Base-by-base conservation (phyloP, 2,797 vertebrate genomes). In the Syngnathus rostellatus region DNA sequence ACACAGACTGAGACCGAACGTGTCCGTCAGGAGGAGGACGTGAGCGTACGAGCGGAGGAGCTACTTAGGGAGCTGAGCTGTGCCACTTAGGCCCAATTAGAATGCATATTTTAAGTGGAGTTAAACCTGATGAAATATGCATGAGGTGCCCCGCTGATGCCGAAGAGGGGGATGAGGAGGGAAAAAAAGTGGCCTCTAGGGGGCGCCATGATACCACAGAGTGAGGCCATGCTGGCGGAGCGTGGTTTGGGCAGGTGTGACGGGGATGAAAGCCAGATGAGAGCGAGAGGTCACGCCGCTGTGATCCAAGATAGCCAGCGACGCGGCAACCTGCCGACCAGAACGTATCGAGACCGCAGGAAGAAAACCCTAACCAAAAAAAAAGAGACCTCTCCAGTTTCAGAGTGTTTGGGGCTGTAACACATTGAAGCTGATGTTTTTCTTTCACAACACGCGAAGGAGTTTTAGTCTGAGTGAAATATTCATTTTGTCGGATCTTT, bases 41-140 rank as follows among this genome's bases (percentile, higher is more conserved):
- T 48, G 73, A 64, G 64, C 23, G 70, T 68, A 64, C 66, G 71
- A 65, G 66, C 62, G 65, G 84, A 70, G 78, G 81, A 84, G 74
- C 85, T 86, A 71, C 85, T 84, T 68, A 71, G 79, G 55, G 55
- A 82, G 81, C 21, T 23, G 69, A 85, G 79, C 77, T 59, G 74
- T 46, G 72, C 77, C 85, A 85, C 84, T 88, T 85, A 86, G 78
- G 82, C 70, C 85, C 85, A 90, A 89, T 90, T 89, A 87, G 83
- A 80, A 85, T 81, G 83, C 85, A 88, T 85, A 87, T 87, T 89
- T 88, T 83, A 88, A 86, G 79, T 77, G 72, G 78, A 90, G 79
- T 88, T 86, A 85, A 87, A 83, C 72, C 82, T 80, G 67, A 70
- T 87, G 79, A 86, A 89, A 88, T 86, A 89, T 89, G 88, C 75